A percentile compares a stretch with the other conserved stretches of the same genome.
phyloP scores from a whole-genome alignment of 2,113 vertebrate genomes.

The Dolichotis patagonum region DNA sequence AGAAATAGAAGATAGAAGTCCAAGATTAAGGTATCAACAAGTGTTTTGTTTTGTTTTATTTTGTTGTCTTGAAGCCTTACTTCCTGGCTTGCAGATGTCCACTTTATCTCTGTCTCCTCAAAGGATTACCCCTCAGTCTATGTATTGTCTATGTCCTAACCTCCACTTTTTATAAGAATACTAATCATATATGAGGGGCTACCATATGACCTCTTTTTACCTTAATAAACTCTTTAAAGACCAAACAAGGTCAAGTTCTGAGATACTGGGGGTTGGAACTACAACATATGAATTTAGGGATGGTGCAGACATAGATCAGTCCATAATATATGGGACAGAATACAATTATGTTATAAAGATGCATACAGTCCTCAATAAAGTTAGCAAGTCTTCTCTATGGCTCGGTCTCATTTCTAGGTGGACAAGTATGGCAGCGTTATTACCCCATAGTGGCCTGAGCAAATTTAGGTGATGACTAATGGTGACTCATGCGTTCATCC shows the following conservation, averaged over 20 bases:
- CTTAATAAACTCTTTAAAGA: neutral
- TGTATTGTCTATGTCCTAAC: neutral
- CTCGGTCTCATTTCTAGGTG: neutral
- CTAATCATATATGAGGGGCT: neutral
- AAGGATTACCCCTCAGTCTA: neutral
- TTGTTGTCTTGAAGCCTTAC: neutral
- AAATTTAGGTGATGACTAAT: conserved; percentile 73
- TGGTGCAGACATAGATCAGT: neutral
- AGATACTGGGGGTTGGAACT: neutral
- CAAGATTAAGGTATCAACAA: neutral
- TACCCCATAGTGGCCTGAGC: conserved; percentile 54
- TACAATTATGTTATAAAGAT: neutral
- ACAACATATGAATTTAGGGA: neutral
- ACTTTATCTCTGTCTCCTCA: neutral
- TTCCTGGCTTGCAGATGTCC: neutral
- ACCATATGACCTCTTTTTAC: neutral
- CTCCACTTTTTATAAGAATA: neutral
- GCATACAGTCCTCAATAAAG: neutral
- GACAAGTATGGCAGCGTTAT: neutral
- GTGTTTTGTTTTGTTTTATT: neutral
- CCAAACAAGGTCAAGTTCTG: neutral
- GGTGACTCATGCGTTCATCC: conserved; percentile 65
- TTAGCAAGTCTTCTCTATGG: neutral
- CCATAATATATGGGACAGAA: neutral
- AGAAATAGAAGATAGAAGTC: neutral